Percentiles rank a stretch among this genome's conserved stretches.
Evolutionary conservation across 1,140 invertebrate genomes (phyloP).

Genomic region (Pogonomyrmex barbatus): DNA sequence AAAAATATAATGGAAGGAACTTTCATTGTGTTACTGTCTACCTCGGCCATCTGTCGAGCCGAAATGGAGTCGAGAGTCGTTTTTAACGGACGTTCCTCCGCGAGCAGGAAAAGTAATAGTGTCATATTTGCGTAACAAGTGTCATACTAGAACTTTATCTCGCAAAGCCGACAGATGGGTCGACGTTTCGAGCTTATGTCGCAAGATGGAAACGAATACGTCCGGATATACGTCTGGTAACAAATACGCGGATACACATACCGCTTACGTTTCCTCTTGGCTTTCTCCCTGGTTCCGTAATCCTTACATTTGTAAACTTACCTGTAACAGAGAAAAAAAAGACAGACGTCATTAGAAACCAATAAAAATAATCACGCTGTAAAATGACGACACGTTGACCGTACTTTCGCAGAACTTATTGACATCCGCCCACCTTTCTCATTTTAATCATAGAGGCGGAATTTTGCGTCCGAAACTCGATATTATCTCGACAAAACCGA

Average conservation of each 20-base stretch:
- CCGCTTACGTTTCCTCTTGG: conserved; percentile 27
- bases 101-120: conserved; percentile 77
- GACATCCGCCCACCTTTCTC: conserved; percentile 54
- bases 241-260: conserved; percentile 27
- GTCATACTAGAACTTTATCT: conserved; percentile 80
- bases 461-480: conserved; percentile 57
- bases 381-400: conserved; percentile 7
- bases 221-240: conserved; percentile 62
- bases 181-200: conserved; percentile 79
- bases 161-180: conserved; percentile 81
- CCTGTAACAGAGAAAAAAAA: conserved; percentile 65
- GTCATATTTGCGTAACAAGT: conserved; percentile 83
- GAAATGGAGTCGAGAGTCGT: conserved; percentile 60
- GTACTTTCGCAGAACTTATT: background rate
- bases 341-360: background rate
- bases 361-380: conserved; percentile 14
- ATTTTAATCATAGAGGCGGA: conserved; percentile 53
- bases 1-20: conserved; percentile 24
- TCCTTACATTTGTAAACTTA: conserved; percentile 57
- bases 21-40: conserved; percentile 41
- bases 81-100: conserved; percentile 69
- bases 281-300: conserved; percentile 26
- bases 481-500: conserved; percentile 68
- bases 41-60: conserved; percentile 27
- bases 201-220: conserved; percentile 73